phyloP scores from a whole-genome alignment of 53 echinoderm and acorn worm genomes.

The Arbacia lixula region DNA sequence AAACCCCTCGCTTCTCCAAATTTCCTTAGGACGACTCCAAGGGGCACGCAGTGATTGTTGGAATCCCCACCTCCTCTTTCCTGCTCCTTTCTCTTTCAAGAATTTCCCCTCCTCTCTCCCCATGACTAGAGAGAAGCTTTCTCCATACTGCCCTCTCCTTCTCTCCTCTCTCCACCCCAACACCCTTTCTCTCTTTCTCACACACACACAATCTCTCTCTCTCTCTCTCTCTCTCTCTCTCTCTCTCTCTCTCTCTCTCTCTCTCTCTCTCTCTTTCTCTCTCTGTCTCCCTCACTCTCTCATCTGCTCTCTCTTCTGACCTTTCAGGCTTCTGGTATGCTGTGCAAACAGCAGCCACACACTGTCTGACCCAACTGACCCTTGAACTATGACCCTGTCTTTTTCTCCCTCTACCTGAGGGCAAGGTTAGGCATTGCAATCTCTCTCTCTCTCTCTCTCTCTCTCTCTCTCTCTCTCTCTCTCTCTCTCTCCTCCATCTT shows the following conservation, averaged over 20 bases:
- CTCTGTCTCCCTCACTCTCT: background rate
- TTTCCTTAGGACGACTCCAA: background rate
- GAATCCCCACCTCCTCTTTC: background rate
- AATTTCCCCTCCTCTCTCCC: no score
- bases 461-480: no score
- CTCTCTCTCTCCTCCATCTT: no score
- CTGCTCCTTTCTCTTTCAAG: no score
- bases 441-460: no score
- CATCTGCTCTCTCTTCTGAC: background rate
- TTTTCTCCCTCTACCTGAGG: no score
- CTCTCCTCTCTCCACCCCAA: background rate
- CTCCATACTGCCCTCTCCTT: background rate
- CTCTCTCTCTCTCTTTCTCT: background rate
- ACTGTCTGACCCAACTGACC: no score
- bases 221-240: background rate
- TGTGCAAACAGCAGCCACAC: constrained; percentile 10
- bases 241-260: background rate
- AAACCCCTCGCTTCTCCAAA: background rate
- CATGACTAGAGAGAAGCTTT: no score
- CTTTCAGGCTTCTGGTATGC: constrained; percentile 2
- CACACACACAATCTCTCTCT: background rate
- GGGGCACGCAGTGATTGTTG: background rate
- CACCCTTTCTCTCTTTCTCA: background rate
- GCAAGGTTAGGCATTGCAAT: no score
- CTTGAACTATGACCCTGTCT: no score